A percentile compares a stretch with the other conserved stretches of the same genome.
phyloP scores from a whole-genome alignment of 2,797 vertebrate species.

The Remorina albescens region DNA sequence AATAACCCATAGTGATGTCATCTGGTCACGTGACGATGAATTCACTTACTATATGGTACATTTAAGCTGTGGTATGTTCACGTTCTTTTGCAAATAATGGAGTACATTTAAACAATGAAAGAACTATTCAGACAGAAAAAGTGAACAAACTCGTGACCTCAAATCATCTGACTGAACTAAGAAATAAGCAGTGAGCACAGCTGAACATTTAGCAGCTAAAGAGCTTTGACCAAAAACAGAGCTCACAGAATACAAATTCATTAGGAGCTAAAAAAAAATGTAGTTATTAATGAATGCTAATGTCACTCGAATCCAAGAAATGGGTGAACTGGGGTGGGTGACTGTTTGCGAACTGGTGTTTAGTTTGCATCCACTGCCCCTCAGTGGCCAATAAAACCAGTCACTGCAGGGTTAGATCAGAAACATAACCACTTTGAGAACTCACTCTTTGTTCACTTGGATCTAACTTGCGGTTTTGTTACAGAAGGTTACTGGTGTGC shows the following conservation, averaged over 20 bases:
- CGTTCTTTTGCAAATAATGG: neutral
- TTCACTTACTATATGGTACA: neutral
- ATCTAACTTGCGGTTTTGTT: neutral
- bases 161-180: neutral
- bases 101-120: neutral
- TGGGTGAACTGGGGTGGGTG: neutral
- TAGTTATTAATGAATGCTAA: neutral
- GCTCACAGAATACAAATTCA: too few relatives aligned
- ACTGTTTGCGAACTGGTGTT: neutral
- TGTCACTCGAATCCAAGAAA: neutral
- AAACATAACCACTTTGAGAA: neutral
- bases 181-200: neutral
- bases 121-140: too few relatives aligned
- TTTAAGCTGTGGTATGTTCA: neutral
- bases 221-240: too few relatives aligned
- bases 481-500: neutral
- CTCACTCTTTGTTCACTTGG: neutral
- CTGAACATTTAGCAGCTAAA: neutral
- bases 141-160: neutral
- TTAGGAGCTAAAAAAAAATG: too few relatives aligned
- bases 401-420: neutral
- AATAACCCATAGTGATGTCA: neutral
- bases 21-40: neutral
- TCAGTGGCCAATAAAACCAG: neutral
- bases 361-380: neutral